Evolutionary conservation across 2,888 invertebrate genomes (phyloP), one percentile per base, ranked within the genome.

Genomic region (Rhamphomyia laevipes): DNA sequence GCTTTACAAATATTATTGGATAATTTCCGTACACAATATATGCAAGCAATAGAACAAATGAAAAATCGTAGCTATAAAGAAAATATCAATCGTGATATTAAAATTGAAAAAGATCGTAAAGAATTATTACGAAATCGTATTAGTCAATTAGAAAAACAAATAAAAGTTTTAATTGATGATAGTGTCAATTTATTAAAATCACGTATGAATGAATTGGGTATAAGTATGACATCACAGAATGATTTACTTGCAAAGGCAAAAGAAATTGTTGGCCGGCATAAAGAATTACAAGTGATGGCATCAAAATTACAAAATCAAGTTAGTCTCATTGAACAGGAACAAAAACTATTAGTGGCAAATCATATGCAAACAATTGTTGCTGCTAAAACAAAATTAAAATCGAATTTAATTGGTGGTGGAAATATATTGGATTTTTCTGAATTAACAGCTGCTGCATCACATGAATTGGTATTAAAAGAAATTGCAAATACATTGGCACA

Each of bases 141-240:
- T 41, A 85, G 85, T n/a, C 90, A 92, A 68, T 73, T 95, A 58
- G 92, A 94, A 63, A 91, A 91, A 66, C 92, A 94, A 74, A 92
- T 95, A 55, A 86, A 84, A 66, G 86, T 89, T 52, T 73, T 96
- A 54, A 91, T 93, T 56, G 87, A 88, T 60, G 94, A 95, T 67
- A 92, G 94, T 63, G 90, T 93, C 15, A 84, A 84, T 27, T 73
- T 93, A 57, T 73, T 95, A 38, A 90, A 92, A 68, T 84, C 86
- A 42, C 78, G 94, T 54, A 88, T 95, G 84, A 85, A 83, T 59
- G 94, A 95, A 72, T 75, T 96, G 57, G 91, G 89, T 53, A 91
- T 94, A 53, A 86, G 86, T 69, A 88, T 88, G 16, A 84, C 80
- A 48, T 87, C 87, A 52, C 88, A 90, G 1, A 86, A 86, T 48